Percentiles rank a stretch among this genome's conserved stretches.
Conservation (phyloP, 2,888 invertebrate species). For the Lordiphosa andalusiaca region DNA sequence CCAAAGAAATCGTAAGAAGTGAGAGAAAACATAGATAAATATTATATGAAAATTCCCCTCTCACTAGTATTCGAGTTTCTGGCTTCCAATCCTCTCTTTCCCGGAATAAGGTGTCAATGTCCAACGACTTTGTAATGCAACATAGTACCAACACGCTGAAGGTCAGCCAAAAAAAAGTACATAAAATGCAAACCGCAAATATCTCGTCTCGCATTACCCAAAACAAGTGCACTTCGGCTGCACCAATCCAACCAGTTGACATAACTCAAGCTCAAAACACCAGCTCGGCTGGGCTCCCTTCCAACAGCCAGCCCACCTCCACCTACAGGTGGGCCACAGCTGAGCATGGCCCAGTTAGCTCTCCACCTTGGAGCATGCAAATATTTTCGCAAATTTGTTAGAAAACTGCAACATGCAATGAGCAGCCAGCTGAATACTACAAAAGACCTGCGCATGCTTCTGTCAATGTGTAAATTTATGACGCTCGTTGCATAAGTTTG, state of each 20-base stretch:
- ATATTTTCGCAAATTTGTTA: slow-evolving; percentile 66
- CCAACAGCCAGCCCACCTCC: no score
- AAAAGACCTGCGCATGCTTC: slow-evolving; percentile 45
- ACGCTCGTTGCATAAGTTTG: slow-evolving; percentile 40
- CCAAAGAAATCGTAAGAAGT: no score
- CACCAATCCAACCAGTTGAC: slow-evolving; percentile 40
- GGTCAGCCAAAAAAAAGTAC: no score
- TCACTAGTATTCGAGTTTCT: no score
- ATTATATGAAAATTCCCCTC: no score
- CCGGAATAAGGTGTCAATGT: no score
- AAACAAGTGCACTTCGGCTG: background rate
- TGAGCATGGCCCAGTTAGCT: slow-evolving; percentile 39
- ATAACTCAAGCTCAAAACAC: slow-evolving; percentile 53
- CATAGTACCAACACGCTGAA: background rate
- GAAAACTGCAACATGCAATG: slow-evolving; percentile 48
- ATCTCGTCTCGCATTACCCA: background rate
- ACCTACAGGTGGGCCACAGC: slow-evolving; percentile 31
- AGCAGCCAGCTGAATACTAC: slow-evolving; percentile 26
- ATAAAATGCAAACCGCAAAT: no score
- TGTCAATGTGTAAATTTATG: slow-evolving; percentile 72
- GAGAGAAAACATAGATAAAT: no score
- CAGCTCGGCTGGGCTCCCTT: slow-evolving; percentile 8
- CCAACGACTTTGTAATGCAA: slow-evolving; percentile 33
- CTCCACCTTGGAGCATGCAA: slow-evolving; percentile 51
- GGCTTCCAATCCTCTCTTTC: no score